Conservation (phyloP, 2,113 vertebrate species). For the Chinchilla lanigera region DNA sequence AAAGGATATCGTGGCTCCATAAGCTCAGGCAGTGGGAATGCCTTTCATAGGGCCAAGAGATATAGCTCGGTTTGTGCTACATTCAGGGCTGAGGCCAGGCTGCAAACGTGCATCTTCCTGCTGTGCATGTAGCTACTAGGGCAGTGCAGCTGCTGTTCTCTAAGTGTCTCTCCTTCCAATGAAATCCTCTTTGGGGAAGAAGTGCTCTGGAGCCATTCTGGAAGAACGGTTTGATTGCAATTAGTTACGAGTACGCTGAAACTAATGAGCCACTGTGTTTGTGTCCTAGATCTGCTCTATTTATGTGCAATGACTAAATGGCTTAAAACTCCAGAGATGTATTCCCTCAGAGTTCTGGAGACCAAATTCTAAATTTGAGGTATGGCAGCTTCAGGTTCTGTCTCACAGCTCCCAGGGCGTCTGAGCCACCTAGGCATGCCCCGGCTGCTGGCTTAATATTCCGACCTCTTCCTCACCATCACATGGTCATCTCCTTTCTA, state of each 20-base stretch:
- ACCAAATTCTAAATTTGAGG: neutral
- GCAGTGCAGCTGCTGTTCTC: fast-evolving
- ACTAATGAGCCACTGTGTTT: neutral
- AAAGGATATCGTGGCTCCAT: neutral
- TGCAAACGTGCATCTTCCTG: neutral
- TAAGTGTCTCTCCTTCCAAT: neutral
- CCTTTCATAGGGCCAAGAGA: neutral
- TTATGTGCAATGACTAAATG: neutral
- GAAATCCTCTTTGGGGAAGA: neutral
- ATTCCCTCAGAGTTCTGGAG: neutral
- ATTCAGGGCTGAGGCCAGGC: neutral
- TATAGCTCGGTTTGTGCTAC: neutral
- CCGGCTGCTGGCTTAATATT: too few relatives aligned
- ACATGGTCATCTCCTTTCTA: neutral
- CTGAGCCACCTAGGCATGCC: neutral
- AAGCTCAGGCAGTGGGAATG: neutral
- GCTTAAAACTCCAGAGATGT: neutral
- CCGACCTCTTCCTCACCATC: neutral
- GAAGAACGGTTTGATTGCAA: fast-evolving
- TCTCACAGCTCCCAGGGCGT: neutral
- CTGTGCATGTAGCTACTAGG: neutral
- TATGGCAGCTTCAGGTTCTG: neutral
- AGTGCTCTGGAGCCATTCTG: fast-evolving
- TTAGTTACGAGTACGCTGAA: too few relatives aligned
- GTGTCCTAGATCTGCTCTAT: neutral